Conservation (phyloP, 2,113 vertebrate species). For the Cardinalis cardinalis region DNA sequence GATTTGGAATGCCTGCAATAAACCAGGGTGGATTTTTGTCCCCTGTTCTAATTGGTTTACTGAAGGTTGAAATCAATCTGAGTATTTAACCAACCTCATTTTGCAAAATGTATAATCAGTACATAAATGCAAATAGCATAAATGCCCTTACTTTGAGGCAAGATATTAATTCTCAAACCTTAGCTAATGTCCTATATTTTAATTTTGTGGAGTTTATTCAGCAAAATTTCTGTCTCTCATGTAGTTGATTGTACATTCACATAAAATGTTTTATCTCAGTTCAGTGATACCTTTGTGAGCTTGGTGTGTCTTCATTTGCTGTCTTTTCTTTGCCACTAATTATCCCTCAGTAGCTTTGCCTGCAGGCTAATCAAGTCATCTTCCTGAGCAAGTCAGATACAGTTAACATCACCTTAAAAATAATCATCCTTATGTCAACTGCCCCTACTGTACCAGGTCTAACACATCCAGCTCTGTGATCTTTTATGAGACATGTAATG, state of each 20-base stretch:
- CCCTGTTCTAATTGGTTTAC: background rate
- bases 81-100: background rate
- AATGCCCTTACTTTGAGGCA: background rate
- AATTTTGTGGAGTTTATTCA: background rate
- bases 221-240: background rate
- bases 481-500: background rate
- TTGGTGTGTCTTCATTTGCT: background rate
- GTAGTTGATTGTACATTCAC: background rate
- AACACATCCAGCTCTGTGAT: background rate
- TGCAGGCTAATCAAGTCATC: background rate
- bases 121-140: background rate
- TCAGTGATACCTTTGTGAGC: background rate
- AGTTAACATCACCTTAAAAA: constrained; percentile 5
- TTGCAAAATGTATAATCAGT: background rate
- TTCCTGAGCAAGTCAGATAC: background rate
- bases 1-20: background rate
- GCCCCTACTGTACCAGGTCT: background rate
- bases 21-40: background rate
- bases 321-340: background rate
- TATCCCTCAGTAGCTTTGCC: background rate
- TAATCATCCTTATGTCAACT: background rate
- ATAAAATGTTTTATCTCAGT: background rate
- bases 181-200: background rate
- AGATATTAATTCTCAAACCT: background rate
- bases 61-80: background rate